Conservation (phyloP, 2,888 invertebrate species). For the Loripinus fragilis region DNA sequence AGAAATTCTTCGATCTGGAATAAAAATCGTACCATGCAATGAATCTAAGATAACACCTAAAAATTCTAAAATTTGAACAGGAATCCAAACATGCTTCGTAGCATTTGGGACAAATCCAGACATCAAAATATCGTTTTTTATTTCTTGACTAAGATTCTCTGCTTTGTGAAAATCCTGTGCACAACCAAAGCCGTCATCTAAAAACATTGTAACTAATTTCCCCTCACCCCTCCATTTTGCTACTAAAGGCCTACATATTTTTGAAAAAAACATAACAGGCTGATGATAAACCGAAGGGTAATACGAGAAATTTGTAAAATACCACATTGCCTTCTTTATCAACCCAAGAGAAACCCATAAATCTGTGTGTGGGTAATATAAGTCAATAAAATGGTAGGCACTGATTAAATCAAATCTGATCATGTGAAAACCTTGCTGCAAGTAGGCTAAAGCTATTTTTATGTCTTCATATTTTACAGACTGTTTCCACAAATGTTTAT, state of each 20-base stretch:
- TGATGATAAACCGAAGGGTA: slow-evolving; percentile 25
- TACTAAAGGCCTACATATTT: slow-evolving; percentile 38
- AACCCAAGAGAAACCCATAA: slow-evolving; percentile 27
- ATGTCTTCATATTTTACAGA: slow-evolving; percentile 33
- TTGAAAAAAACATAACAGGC: slow-evolving; percentile 38
- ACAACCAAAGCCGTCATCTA: slow-evolving; percentile 46
- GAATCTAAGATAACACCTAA: slow-evolving; percentile 31
- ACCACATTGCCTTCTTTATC: neutral
- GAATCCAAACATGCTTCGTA: slow-evolving; percentile 37
- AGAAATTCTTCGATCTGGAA: slow-evolving; percentile 24
- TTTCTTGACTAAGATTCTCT: slow-evolving; percentile 5
- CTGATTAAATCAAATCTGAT: slow-evolving; percentile 38
- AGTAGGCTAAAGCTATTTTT: slow-evolving; percentile 27
- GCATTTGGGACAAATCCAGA: slow-evolving; percentile 48
- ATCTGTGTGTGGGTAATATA: slow-evolving; percentile 28
- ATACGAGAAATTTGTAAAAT: slow-evolving; percentile 33
- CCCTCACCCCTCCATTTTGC: slow-evolving; percentile 39
- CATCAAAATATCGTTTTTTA: slow-evolving; percentile 30
- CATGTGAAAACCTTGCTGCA: slow-evolving; percentile 27
- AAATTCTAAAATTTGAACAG: slow-evolving; percentile 32
- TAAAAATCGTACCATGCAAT: slow-evolving; percentile 13
- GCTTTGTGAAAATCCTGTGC: neutral
- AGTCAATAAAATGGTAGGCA: slow-evolving; percentile 47
- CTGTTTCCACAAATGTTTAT: slow-evolving; percentile 36
- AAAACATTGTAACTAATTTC: slow-evolving; percentile 37